These are phyloP conservation scores for Phylloscopus trochilus DNA, from an alignment of 2,113 vertebrate species.

Conservation along the genomic window DNA sequence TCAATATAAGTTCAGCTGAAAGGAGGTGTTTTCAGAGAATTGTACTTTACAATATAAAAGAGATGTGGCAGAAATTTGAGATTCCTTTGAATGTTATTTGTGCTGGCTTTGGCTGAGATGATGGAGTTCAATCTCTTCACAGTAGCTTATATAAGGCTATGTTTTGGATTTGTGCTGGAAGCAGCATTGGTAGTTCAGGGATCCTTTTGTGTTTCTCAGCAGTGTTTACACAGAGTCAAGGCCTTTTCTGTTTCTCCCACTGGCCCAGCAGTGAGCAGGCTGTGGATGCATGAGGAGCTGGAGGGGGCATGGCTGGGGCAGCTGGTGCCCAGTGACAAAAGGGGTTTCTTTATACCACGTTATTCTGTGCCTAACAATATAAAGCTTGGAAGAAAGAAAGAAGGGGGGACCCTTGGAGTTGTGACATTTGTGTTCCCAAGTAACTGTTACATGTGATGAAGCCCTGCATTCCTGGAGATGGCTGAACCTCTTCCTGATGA, in stretches of 20 bases:
- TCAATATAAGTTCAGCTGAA: neutral
- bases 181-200: neutral
- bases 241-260: neutral
- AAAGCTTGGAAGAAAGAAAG: neutral
- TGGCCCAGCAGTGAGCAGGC: neutral
- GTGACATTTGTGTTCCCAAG: neutral
- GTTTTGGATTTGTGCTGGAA: neutral
- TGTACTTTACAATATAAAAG: neutral
- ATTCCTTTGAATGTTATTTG: neutral
- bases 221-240: neutral
- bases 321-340: neutral
- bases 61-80: neutral
- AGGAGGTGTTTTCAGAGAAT: neutral
- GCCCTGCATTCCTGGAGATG: neutral
- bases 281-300: neutral
- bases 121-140: neutral
- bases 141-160: neutral
- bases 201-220: neutral
- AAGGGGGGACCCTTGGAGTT: neutral
- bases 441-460: accelerated
- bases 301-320: neutral
- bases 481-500: neutral
- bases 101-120: neutral
- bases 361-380: too few species aligned
- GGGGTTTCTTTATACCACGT: too few species aligned